phyloP scores from a whole-genome alignment of 2,113 vertebrate species.

The Epinephelus cyanopodus region DNA sequence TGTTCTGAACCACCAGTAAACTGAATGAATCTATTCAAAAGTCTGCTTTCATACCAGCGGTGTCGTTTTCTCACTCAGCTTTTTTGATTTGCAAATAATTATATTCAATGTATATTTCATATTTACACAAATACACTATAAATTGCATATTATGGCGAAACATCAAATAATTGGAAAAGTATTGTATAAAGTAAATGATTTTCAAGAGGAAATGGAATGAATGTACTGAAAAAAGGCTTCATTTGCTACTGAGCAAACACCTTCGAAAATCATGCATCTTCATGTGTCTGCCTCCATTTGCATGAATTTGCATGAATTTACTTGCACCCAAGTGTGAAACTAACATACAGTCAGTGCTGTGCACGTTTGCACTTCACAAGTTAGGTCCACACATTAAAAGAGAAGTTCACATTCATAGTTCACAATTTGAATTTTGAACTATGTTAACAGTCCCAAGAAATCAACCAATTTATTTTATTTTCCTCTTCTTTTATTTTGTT shows the following conservation, averaged over 20 bases:
- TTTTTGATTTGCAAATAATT: not conserved
- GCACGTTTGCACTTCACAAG: too few species aligned
- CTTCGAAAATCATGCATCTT: not conserved
- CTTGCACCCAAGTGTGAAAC: not conserved
- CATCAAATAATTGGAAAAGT: not conserved
- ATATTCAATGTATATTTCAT: not conserved
- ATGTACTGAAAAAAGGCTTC: not conserved
- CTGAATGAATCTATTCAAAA: not conserved
- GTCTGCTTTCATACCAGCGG: not conserved
- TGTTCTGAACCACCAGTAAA: not conserved
- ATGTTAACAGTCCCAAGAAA: too few species aligned
- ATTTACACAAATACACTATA: not conserved
- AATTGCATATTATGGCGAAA: not conserved
- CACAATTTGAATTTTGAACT: too few species aligned
- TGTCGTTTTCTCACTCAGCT: not conserved
- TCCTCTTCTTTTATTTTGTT: too few species aligned
- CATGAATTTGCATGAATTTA: not conserved
- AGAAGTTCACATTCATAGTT: too few species aligned
- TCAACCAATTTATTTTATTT: too few species aligned
- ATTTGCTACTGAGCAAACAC: not conserved
- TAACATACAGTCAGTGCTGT: not conserved
- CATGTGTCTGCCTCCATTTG: not conserved
- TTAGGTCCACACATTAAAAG: too few species aligned
- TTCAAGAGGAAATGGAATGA: not conserved
- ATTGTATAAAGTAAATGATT: not conserved